Base-by-base conservation (phyloP, 30 jellyfish, hydroid and myxozoan species). In the Morbakka virulenta region DNA sequence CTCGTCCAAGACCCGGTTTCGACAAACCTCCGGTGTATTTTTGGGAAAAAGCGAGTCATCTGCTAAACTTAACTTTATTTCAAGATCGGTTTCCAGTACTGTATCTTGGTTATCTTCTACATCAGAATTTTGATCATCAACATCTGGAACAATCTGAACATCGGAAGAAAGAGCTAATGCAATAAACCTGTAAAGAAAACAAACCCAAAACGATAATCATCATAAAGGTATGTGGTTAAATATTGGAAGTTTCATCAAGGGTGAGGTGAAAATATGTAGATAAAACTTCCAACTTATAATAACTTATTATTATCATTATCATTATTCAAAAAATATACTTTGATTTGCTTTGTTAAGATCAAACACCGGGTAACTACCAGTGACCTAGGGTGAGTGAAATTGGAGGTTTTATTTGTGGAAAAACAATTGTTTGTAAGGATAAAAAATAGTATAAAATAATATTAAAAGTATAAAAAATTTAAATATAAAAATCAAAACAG, bases 131-230 rank as follows among this genome's bases (percentile, higher is more conserved):
- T n/a, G n/a, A n/a, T n/a, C 24, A 32, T 80, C 88, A 24, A 87
- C 69, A 41, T 79, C 94, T 48, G 96, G 96, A 22, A 87, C 96
- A 73, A 87, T 84, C 52, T 87, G 96, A 13, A 75, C 69, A 12
- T 87, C 94, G 0, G 88, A 47, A 26, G 76, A 17, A 0, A 79
- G 79, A 27, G 80, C 82, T 4, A 90, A 77, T 6, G 94, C 80
- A 6, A 81, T 52, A 62, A 49, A 67, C 96, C 96, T 87, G 20
- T n/a, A n/a, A n/a, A n/a, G n/a, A n/a, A n/a, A n/a, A n/a, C 6
- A 34, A 47, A 64, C 0, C 1, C 22, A 17, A 21, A 26, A 69
- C 11, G 31, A 82, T 28, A 50, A 14, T n/a, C n/a, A 31, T 4
- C 57, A 14, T 20, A 11, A 6, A 35, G 32, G 0, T 23, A 69